Percentiles rank a stretch among this genome's conserved stretches.
phyloP scores from a whole-genome alignment of 2,797 vertebrate species.

The Tokudaia tokunoshimensis region DNA sequence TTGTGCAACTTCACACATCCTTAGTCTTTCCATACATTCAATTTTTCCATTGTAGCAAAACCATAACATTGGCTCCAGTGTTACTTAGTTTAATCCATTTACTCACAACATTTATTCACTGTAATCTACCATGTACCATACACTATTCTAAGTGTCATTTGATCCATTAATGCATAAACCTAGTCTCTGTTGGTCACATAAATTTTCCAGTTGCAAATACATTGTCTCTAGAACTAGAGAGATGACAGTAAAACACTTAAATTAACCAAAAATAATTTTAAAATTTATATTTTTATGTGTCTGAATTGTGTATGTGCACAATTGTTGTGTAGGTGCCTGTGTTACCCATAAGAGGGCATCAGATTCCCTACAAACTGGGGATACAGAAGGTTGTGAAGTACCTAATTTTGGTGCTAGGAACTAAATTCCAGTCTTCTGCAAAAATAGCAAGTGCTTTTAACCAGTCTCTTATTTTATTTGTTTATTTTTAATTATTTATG shows the following conservation, averaged over 20 bases:
- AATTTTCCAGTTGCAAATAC: slow-evolving; percentile 27
- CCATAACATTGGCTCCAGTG: slow-evolving; percentile 25
- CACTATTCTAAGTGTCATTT: slow-evolving; percentile 1
- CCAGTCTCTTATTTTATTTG: too few species aligned
- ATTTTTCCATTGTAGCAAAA: slow-evolving; percentile 47
- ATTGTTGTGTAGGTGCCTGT: not conserved
- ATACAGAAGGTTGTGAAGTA: not conserved
- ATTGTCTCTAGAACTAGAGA: not conserved
- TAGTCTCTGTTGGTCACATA: not conserved
- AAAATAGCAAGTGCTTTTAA: not conserved
- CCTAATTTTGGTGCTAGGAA: not conserved
- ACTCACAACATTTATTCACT: slow-evolving; percentile 49
- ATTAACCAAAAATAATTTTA: not conserved
- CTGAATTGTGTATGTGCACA: not conserved
- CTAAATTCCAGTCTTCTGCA: not conserved
- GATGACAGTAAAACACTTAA: not conserved
- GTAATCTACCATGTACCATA: not conserved
- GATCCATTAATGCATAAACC: slow-evolving; percentile 43
- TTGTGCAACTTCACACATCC: not conserved
- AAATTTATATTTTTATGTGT: not conserved
- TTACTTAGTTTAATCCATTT: not conserved
- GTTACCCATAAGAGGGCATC: not conserved
- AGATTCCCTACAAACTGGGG: not conserved
- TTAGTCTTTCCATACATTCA: slow-evolving; percentile 23
- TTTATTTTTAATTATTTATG: not conserved